Evolutionary conservation across 2,797 vertebrate genomes (phyloP).

Genomic region (Myripristis jacobus): DNA sequence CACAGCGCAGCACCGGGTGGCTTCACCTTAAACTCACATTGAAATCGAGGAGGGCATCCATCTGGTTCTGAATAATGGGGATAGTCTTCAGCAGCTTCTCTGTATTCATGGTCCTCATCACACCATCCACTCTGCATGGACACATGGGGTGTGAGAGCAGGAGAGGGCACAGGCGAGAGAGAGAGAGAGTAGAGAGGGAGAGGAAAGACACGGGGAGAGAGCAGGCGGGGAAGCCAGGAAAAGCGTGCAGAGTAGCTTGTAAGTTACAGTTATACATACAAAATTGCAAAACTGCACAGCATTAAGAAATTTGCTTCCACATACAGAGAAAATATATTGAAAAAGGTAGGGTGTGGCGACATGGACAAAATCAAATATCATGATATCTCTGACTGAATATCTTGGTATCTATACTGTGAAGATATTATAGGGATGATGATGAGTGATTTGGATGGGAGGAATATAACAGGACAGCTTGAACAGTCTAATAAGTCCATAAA

Average conservation of each 20-base stretch:
- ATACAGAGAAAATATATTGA: too few species aligned
- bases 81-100: conserved; percentile 99
- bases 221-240: neutral
- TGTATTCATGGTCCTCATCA: conserved; percentile 99
- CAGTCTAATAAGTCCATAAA: too few species aligned
- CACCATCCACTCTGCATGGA: conserved; percentile 91
- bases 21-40: conserved; percentile 89
- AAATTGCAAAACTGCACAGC: neutral
- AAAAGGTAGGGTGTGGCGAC: too few species aligned
- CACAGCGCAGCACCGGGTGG: conserved; percentile 32
- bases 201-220: conserved; percentile 1
- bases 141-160: conserved; percentile 22
- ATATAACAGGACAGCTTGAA: too few species aligned
- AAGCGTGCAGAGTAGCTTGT: conserved; percentile 6
- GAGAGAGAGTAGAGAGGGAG: conserved; percentile 7
- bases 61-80: conserved; percentile 99
- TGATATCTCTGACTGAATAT: too few species aligned
- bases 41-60: conserved; percentile 99
- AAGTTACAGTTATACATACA: conserved; percentile 4
- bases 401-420: too few species aligned
- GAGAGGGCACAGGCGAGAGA: conserved; percentile 11
- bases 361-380: too few species aligned
- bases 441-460: too few species aligned
- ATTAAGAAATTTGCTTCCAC: too few species aligned
- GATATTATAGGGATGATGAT: too few species aligned